Evolutionary conservation across 2,888 invertebrate genomes (phyloP), one percentile per base, ranked within the genome.

Genomic region (Synanthedon tipuliformis): DNA sequence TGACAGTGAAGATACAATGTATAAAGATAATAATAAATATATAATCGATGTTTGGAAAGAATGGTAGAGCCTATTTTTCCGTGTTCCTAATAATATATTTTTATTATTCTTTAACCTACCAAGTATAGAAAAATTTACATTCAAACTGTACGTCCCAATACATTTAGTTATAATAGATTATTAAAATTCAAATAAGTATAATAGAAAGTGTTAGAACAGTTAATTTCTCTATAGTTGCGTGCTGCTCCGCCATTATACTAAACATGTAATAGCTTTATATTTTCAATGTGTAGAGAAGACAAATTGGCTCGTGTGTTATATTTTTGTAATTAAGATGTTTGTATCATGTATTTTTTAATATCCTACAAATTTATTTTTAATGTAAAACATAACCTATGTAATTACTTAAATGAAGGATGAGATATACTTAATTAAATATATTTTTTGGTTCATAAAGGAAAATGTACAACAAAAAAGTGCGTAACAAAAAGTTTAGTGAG

Each of bases 201-300:
- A 13, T 40, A 50, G 16, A 50, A 51, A 18, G 41, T 41, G 41
- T 51, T 51, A 41, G 41, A 13, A 16, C 27, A 41, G 45, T 51
- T 27, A 51, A 51, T 45, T 45, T 12, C 45, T 45, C 13, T 56
- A 55, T 50, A 56, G 54, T 60, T 41, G 61, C 62, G 61, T 62
- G 62, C 53, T 55, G 18, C 48, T 49, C 23, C 27, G 49, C 53
- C 58, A 56, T 62, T 58, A 59, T 50, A 53, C 57, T 51, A 48
- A 48, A 2, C 40, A 45, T 51, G 54, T 57, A 57, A 57, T 57
- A 52, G 54, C 53, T 55, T 56, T 40, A 53, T 40, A 53, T 13
- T 53, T 45, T 52, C 54, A 55, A 55, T 52, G 55, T 57, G 53
- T 52, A 12, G 40, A 11, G 50, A 52, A 48, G 54, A 55, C 52